Base-by-base conservation (phyloP, 2,113 vertebrate genomes). In the Charina bottae region DNA sequence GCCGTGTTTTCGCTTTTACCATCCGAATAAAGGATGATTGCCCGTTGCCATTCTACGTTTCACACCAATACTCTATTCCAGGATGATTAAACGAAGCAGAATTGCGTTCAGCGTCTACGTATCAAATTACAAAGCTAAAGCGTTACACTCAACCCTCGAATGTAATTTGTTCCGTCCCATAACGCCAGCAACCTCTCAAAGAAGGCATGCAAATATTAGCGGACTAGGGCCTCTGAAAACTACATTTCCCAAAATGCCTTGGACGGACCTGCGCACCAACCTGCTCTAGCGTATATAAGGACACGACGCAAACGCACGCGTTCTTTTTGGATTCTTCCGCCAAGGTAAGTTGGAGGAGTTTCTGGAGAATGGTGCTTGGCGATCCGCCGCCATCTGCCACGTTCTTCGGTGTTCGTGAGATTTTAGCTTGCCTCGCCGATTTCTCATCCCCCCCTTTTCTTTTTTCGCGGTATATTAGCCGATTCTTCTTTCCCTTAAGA, bases 281-380 rank as follows among this genome's bases (percentile, higher is more conserved):
- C 37, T 13, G 4, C 19, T 0, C 4, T 12, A 6, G 87, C 4
- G 1, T 93, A 72, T 89, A 91, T 91, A 93, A 91, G 12, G 21
- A 2, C 78, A 19, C 28, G 3, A 7, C 11, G 28, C 28, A 0
- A 0, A 5, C 0, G 0, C 0, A 0, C 4, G 0, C 15, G 8
- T 53, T 1, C 92, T 85, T 93, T 84, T 62, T 33, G 2, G 13
- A 28, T 1, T 0, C 15, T 7, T 1, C 4, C 0, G 4, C 0
- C 0, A 4, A 8, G 55, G 85, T 62, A 2, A 37, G 90, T 0
- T 0, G 2, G 2, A 1, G 3, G 10, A 0, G 2, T 4, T 0
- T 17, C 1, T 1, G 26, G 64, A 1, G 0, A 19, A 1, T 1
- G 11, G 4, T 3, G 5, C 0, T 42, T 0, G 7, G 46, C 2